phyloP scores from a whole-genome alignment of 1,140 invertebrate genomes.

The Drosophila athabasca region DNA sequence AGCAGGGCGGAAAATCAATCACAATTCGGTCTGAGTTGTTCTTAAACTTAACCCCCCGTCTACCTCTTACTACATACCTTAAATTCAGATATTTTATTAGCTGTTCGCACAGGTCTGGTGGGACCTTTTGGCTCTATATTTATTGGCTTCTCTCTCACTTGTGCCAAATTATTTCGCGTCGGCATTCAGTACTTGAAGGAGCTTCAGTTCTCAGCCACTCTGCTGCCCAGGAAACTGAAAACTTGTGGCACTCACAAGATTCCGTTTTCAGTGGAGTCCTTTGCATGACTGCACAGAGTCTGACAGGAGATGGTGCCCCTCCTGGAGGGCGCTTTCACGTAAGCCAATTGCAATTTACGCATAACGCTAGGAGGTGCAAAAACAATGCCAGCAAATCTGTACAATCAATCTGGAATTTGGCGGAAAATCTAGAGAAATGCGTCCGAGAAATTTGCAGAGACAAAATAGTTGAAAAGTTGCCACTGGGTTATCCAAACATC shows the following conservation, averaged over 20 bases:
- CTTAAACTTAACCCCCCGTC: neutral
- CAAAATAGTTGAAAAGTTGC: conserved; percentile 4
- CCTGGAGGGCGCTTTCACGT: no score
- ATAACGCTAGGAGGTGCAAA: conserved; percentile 12
- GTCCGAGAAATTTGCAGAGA: neutral
- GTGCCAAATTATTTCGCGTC: conserved; percentile 10
- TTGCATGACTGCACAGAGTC: neutral
- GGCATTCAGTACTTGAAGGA: neutral
- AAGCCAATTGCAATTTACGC: conserved; percentile 15
- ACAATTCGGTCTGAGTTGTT: conserved; percentile 6
- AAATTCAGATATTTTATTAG: conserved; percentile 18
- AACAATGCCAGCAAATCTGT: conserved; percentile 23
- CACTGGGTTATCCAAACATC: neutral
- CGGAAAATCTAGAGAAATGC: neutral
- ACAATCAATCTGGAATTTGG: conserved; percentile 27
- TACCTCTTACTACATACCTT: no score
- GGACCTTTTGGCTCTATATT: no score
- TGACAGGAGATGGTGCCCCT: conserved; percentile 2
- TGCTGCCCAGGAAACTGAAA: conserved; percentile 30
- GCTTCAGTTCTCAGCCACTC: neutral
- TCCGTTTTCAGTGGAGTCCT: conserved; percentile 6
- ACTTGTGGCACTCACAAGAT: conserved; percentile 56
- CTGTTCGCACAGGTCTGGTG: conserved; percentile 9
- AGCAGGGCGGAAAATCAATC: conserved; percentile 28
- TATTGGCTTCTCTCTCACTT: neutral